phyloP scores from a whole-genome alignment of 37 sponge, comb jelly and placozoan species.

The Bolinopsis microptera region DNA sequence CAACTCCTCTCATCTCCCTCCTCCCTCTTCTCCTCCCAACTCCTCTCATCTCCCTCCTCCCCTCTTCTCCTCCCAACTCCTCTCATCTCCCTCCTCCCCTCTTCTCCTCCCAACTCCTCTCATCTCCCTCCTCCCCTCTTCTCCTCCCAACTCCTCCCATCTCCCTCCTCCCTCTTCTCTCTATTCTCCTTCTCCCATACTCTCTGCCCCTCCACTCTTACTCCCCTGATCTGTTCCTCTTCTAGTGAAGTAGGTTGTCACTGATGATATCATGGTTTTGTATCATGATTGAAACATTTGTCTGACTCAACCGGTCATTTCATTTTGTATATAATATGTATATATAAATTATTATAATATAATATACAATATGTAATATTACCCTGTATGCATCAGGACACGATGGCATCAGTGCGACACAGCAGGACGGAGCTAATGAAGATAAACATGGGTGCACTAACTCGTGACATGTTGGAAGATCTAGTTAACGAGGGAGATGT shows the following conservation, averaged over 20 bases:
- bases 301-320: too few relatives aligned
- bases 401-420: constrained; percentile 52
- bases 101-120: not conserved
- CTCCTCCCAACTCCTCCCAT: too few relatives aligned
- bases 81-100: not conserved
- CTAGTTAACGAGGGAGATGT: constrained; percentile 84
- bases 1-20: not conserved
- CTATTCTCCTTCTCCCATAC: not conserved
- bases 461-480: constrained; percentile 50
- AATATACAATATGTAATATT: too few relatives aligned
- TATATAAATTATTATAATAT: too few relatives aligned
- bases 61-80: not conserved
- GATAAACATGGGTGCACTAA: constrained; percentile 29
- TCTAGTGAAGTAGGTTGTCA: too few relatives aligned
- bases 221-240: not conserved
- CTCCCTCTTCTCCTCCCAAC: not conserved
- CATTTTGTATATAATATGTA: too few relatives aligned
- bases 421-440: constrained; percentile 27
- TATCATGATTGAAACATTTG: too few relatives aligned
- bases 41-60: not conserved
- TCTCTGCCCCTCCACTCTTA: not conserved
- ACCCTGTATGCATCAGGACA: too few relatives aligned
- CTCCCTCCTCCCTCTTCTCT: not conserved
- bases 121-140: not conserved
- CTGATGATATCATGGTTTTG: too few relatives aligned